phyloP scores from a whole-genome alignment of 2,888 invertebrate genomes.

The Xylophagus ater region DNA sequence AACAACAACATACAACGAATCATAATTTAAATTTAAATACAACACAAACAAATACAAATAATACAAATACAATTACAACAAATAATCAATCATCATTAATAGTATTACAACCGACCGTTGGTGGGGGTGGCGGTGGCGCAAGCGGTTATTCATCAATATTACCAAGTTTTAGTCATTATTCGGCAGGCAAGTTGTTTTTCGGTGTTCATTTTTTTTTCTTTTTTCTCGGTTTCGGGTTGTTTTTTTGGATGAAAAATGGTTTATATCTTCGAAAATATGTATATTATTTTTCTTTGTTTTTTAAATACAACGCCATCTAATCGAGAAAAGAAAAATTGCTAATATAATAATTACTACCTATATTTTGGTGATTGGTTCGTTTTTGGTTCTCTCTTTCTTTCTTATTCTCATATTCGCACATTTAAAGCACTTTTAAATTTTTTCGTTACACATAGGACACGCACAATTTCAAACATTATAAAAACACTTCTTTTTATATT shows the following conservation, averaged over 20 bases:
- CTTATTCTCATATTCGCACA: too few relatives aligned
- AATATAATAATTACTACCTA: too few relatives aligned
- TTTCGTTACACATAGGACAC: too few relatives aligned
- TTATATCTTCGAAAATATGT: neutral
- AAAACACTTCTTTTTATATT: too few relatives aligned
- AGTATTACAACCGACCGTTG: slow-evolving; percentile 47
- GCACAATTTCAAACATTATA: too few relatives aligned
- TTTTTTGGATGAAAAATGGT: neutral
- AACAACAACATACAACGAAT: slow-evolving; percentile 22
- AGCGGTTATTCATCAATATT: slow-evolving; percentile 49
- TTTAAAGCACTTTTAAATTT: too few relatives aligned
- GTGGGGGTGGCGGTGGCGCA: slow-evolving; percentile 22
- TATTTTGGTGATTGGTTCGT: neutral
- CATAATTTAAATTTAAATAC: slow-evolving; percentile 16
- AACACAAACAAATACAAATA: slow-evolving; percentile 25
- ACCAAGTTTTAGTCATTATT: slow-evolving; percentile 57
- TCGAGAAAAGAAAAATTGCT: too few relatives aligned
- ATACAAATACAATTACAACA: slow-evolving; percentile 27
- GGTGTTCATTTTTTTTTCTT: slow-evolving; percentile 7
- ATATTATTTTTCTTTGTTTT: neutral
- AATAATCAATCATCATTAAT: slow-evolving; percentile 29
- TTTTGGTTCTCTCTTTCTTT: neutral
- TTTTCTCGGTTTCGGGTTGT: slow-evolving; percentile 1
- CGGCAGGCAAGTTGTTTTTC: slow-evolving; percentile 46
- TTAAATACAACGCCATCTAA: too few relatives aligned